Evolutionary conservation across 2,113 vertebrate species (phyloP).

Genomic region (Cinclus mexicanus): DNA sequence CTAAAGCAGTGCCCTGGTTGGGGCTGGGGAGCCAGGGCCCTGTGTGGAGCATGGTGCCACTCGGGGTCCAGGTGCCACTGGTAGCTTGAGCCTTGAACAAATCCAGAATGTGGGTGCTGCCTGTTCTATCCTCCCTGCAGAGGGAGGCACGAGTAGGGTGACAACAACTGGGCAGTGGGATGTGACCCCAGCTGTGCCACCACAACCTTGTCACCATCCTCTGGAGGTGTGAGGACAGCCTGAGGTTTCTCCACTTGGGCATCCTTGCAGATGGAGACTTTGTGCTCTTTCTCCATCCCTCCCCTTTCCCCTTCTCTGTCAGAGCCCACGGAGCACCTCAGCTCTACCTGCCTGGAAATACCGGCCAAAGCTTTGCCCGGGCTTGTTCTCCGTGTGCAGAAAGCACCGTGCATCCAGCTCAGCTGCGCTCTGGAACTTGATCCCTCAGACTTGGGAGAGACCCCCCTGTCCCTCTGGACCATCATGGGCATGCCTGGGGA

Average conservation of each 20-base stretch:
- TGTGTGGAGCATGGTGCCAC: rapidly evolving
- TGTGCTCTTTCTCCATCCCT: background rate
- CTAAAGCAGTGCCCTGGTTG: rapidly evolving
- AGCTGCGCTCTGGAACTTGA: background rate
- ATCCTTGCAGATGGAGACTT: background rate
- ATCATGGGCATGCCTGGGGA: rapidly evolving
- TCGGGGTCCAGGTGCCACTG: rapidly evolving
- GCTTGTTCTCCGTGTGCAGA: conserved; percentile 15
- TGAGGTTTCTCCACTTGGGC: rapidly evolving
- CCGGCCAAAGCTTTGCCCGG: background rate
- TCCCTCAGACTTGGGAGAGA: background rate
- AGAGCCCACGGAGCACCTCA: background rate
- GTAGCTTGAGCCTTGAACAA: rapidly evolving
- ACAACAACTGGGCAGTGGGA: background rate
- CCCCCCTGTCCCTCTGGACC: background rate
- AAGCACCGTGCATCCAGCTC: background rate
- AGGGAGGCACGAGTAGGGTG: background rate
- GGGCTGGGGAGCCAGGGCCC: background rate
- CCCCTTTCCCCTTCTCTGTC: rapidly evolving
- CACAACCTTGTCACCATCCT: rapidly evolving
- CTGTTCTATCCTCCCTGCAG: background rate
- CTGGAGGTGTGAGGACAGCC: rapidly evolving
- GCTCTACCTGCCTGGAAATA: conserved; percentile 10
- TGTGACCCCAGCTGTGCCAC: background rate
- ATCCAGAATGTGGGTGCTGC: too few relatives aligned